Conservation (phyloP, 1,140 invertebrate genomes). For the Phenacoccus solenopsis region DNA sequence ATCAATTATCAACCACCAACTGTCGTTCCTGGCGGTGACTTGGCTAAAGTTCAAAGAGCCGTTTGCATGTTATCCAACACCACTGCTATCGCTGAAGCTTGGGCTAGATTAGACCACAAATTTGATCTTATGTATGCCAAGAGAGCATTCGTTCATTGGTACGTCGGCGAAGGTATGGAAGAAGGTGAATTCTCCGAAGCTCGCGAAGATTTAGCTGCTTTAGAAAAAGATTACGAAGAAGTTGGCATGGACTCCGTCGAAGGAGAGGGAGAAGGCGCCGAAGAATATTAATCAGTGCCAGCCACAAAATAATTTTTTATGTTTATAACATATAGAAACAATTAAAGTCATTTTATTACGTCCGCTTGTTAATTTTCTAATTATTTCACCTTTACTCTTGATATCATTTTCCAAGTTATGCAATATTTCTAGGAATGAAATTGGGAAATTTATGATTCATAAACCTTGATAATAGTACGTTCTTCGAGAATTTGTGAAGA, state of each 20-base stretch:
- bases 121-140: slow-evolving; percentile 52
- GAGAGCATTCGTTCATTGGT: slow-evolving; percentile 33
- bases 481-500: too few species aligned
- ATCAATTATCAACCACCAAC: slow-evolving; percentile 79
- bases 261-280: slow-evolving; percentile 39
- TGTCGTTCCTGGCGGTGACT: slow-evolving; percentile 62
- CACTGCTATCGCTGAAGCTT: slow-evolving; percentile 73
- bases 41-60: slow-evolving; percentile 71
- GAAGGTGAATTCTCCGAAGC: slow-evolving; percentile 56
- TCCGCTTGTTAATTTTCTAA: too few species aligned
- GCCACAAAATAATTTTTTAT: too few species aligned
- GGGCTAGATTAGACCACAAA: slow-evolving; percentile 55
- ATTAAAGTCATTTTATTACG: too few species aligned
- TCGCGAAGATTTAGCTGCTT: slow-evolving; percentile 47
- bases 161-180: slow-evolving; percentile 48
- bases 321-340: too few species aligned
- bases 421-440: too few species aligned
- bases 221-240: slow-evolving; percentile 53
- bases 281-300: slow-evolving; percentile 36
- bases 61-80: slow-evolving; percentile 81
- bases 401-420: too few species aligned
- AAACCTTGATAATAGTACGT: too few species aligned
- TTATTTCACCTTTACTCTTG: too few species aligned
- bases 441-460: too few species aligned
- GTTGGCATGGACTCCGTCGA: slow-evolving; percentile 47